phyloP scores from a whole-genome alignment of 2,113 vertebrate species.

The Elanoides forficatus region DNA sequence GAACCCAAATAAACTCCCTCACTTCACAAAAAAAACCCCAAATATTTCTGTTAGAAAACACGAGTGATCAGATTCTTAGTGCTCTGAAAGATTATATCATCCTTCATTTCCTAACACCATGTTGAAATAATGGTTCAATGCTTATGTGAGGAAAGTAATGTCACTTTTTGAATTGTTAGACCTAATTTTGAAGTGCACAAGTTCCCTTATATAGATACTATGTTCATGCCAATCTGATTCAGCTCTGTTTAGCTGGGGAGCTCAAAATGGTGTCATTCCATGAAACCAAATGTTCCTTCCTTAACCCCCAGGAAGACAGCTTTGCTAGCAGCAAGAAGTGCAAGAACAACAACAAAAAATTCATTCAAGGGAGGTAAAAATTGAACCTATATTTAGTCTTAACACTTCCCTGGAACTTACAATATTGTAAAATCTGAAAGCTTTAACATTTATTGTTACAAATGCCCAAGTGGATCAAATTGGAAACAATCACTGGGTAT shows the following conservation, averaged over 20 bases:
- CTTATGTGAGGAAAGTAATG: not conserved
- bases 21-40: not conserved
- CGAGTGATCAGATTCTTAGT: not conserved
- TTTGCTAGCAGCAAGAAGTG: not conserved
- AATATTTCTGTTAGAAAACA: not conserved
- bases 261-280: not conserved
- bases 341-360: not conserved
- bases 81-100: not conserved
- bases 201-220: not conserved
- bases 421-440: constrained; percentile 29
- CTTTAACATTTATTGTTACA: not conserved
- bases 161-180: not conserved
- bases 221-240: not conserved
- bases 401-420: not conserved
- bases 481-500: constrained; percentile 21
- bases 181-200: not conserved
- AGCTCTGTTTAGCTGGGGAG: not conserved
- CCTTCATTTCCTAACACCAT: not conserved
- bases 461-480: not conserved
- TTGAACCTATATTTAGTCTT: not conserved
- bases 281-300: not conserved
- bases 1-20: not conserved
- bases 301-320: not conserved
- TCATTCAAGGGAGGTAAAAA: not conserved
- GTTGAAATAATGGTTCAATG: not conserved